Conservation (phyloP, 1,140 invertebrate species). For the Drosophila trapezifrons region DNA sequence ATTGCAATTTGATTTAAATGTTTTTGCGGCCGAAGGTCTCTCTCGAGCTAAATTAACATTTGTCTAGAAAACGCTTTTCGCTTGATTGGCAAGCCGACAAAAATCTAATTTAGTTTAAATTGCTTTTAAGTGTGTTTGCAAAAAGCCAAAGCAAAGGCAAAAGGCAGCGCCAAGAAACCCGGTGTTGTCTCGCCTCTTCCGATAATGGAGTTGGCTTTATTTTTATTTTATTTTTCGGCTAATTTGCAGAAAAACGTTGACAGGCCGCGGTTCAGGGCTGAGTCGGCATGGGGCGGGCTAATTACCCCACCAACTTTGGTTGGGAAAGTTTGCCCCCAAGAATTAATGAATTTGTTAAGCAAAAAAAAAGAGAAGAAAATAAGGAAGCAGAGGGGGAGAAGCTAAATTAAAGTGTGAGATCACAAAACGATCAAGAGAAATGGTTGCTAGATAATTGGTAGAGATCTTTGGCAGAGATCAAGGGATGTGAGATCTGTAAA, state of each 20-base stretch:
- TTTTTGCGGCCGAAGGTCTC: constrained; percentile 41
- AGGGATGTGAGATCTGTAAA: not conserved
- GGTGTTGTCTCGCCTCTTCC: constrained; percentile 27
- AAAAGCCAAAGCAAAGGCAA: constrained; percentile 12
- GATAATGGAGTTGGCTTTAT: constrained; percentile 50
- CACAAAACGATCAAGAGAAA: constrained; percentile 23
- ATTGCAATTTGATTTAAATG: constrained; percentile 62
- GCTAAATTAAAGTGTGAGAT: constrained; percentile 15
- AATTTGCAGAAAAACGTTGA: constrained; percentile 59
- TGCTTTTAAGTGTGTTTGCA: constrained; percentile 68
- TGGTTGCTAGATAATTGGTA: not conserved
- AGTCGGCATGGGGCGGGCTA: constrained; percentile 52
- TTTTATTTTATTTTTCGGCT: constrained; percentile 37
- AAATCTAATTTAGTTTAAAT: constrained; percentile 80
- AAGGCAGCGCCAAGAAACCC: constrained; percentile 49
- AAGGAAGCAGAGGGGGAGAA: not conserved
- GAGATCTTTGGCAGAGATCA: not conserved
- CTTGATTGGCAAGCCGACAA: constrained; percentile 67
- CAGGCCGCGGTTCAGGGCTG: constrained; percentile 56
- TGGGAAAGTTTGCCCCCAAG: constrained; percentile 59
- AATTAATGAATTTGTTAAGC: constrained; percentile 59
- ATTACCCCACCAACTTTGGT: constrained; percentile 50
- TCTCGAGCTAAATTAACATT: constrained; percentile 56
- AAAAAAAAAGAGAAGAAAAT: not conserved
- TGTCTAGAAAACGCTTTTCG: constrained; percentile 58